Conservation (phyloP, 2,113 vertebrate genomes). For the Pomatostomus ruficeps region DNA sequence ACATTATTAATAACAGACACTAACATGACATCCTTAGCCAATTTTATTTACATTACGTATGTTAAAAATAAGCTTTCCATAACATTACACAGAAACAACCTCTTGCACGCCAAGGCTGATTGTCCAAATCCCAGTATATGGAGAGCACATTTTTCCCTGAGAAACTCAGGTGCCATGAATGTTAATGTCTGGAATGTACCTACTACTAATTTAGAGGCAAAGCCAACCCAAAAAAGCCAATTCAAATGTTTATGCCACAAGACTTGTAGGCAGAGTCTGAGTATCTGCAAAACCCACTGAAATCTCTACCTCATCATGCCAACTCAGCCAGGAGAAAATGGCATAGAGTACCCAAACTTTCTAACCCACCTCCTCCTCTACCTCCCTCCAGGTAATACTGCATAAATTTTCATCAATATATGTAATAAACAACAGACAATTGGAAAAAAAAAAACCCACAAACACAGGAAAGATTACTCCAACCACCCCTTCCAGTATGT, state of each 20-base stretch:
- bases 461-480: background rate
- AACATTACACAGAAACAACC: background rate
- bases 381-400: background rate
- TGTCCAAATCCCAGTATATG: background rate
- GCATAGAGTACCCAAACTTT: background rate
- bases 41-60: background rate
- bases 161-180: background rate
- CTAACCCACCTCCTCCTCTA: background rate
- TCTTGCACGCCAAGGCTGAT: fast-evolving
- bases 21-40: background rate
- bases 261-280: background rate
- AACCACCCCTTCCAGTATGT: background rate
- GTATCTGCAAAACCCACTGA: background rate
- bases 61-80: background rate
- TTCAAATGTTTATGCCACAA: background rate
- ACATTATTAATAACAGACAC: background rate
- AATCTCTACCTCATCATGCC: background rate
- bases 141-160: background rate
- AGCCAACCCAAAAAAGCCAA: background rate
- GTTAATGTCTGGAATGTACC: background rate
- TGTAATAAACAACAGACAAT: background rate
- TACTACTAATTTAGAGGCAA: background rate
- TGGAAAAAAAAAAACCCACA: background rate
- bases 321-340: background rate
- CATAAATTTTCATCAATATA: background rate